Conservation (phyloP, 2,113 vertebrate species). For the Capreolus pygargus region DNA sequence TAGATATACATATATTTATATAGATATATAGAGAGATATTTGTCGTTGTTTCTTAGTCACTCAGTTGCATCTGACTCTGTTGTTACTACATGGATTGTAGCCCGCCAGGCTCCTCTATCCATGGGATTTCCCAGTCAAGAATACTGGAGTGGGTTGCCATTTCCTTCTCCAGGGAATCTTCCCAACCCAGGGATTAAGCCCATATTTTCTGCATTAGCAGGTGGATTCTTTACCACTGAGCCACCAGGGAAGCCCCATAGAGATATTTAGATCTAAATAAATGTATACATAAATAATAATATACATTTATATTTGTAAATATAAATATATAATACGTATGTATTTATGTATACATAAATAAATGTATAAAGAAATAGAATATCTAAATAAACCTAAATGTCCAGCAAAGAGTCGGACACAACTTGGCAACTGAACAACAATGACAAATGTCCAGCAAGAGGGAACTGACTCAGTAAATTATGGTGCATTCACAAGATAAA, state of each 20-base stretch:
- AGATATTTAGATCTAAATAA: neutral
- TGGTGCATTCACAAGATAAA: neutral
- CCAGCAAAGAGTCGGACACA: neutral
- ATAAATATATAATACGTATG: too few species aligned
- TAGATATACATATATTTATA: neutral
- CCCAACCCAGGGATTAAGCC: neutral
- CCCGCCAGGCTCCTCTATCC: neutral
- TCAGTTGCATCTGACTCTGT: neutral
- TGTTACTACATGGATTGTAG: neutral
- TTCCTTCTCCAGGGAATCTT: neutral
- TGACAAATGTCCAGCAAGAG: neutral
- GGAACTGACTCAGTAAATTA: neutral
- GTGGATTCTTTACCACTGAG: neutral
- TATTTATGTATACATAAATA: too few species aligned
- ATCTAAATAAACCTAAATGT: neutral
- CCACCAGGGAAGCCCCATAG: neutral
- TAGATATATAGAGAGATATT: neutral
- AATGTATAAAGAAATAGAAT: too few species aligned
- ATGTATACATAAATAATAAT: too few species aligned
- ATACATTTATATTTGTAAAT: too few species aligned
- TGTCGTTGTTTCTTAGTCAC: neutral
- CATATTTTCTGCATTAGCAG: neutral
- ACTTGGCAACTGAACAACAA: neutral
- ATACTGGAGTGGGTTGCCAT: neutral
- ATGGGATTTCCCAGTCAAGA: neutral